Base-by-base conservation (phyloP, 2,888 invertebrate species). In the Trissolcus japonicus region DNA sequence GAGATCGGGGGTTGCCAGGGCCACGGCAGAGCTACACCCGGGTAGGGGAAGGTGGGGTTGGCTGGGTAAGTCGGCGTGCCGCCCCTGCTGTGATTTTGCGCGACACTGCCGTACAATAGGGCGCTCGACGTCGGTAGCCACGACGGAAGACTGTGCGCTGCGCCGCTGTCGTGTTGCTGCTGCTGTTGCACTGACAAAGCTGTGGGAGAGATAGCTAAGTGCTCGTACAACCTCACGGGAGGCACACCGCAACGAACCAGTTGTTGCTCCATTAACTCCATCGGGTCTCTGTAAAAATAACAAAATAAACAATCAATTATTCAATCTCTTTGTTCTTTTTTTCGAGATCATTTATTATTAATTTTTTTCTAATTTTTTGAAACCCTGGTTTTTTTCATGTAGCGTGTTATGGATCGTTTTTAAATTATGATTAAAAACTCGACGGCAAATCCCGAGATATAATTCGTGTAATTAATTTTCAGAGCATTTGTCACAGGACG, bases 201-300 rank as follows among this genome's bases (percentile, higher is more conserved):
- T 0, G 82, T 81, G 17, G 76, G 78, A 51, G 79, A 73, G 51
- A 80, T 75, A 21, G 88, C 87, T 59, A 88, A 82, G 46, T 88
- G 89, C 66, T 89, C 89, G 85, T 88, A 89, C 48, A 89, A 66
- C 4, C 89, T 80, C 4, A 88, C 87, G 43, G 89, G 83, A 0
- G 89, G 87, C 14, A 89, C 88, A 2, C 88, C 89, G 80, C 88
- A 88, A 6, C 89, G 84, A 25, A 88, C 88, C 68, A 89, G 72
- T 67, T 89, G 89, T 77, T 89, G 89, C 74, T 89, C 89, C 88
- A 89, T 89, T 75, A 89, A 48, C 41, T 89, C 89, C 88, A 89
- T 89, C 14, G 89, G 89, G 62, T 89, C 89, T 17, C 89, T 89
- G 85, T 0, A 85, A 86, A 62, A 71, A 6, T n/a, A n/a, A 46